phyloP scores from a whole-genome alignment of 1,140 invertebrate species.

The Apis laboriosa region DNA sequence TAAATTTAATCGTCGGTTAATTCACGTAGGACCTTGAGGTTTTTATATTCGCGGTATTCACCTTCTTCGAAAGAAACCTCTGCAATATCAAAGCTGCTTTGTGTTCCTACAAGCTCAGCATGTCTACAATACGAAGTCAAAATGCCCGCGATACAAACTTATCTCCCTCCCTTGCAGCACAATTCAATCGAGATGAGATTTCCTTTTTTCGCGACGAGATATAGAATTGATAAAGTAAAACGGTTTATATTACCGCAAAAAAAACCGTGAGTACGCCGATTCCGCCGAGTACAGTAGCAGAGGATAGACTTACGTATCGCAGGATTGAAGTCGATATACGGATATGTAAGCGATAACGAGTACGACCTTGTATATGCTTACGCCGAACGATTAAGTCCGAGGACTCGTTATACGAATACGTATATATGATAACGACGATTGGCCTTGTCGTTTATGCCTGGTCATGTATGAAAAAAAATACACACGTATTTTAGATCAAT shows the following conservation, averaged over 20 bases:
- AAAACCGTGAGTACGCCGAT: no score
- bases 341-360: constrained; percentile 66
- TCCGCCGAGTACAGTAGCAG: no score
- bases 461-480: constrained; percentile 8
- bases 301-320: constrained; percentile 20
- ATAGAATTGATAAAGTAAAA: no score
- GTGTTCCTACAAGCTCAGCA: neutral
- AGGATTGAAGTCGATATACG: constrained; percentile 55
- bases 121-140: no score
- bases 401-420: constrained; percentile 64
- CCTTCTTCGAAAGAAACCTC: neutral
- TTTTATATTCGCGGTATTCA: neutral
- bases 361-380: constrained; percentile 65
- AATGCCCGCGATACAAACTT: no score
- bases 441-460: constrained; percentile 55
- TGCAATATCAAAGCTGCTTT: neutral
- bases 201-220: no score
- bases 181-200: no score
- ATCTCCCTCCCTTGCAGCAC: no score
- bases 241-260: no score
- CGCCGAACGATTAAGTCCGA: constrained; percentile 67
- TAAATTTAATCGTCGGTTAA: neutral
- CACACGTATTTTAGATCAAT: neutral
- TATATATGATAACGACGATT: constrained; percentile 55
- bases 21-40: neutral